These are phyloP conservation scores for Pampus argenteus DNA, from an alignment of 2,797 vertebrate genomes.

Conservation along the genomic window DNA sequence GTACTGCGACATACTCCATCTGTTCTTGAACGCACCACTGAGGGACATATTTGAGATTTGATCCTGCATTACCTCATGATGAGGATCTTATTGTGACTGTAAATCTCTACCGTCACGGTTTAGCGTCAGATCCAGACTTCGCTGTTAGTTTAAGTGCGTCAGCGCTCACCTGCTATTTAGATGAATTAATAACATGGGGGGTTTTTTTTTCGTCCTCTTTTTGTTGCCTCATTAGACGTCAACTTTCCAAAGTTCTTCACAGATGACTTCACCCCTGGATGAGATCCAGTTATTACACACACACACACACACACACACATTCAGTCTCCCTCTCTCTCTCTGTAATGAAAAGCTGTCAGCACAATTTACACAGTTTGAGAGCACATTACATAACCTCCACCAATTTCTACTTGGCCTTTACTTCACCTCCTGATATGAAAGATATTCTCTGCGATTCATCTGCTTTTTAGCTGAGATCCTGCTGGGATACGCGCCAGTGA, in stretches of 20 bases:
- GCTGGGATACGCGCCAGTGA: too few relatives aligned
- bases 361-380: constrained; percentile 9
- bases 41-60: too few relatives aligned
- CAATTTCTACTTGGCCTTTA: constrained; percentile 29
- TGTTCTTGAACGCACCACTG: too few relatives aligned
- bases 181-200: not conserved
- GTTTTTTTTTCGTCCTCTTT: constrained; percentile 20
- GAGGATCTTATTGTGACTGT: too few relatives aligned
- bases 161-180: too few relatives aligned
- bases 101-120: too few relatives aligned
- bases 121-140: not conserved
- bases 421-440: too few relatives aligned
- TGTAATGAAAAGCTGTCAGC: constrained; percentile 28
- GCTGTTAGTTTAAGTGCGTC: too few relatives aligned
- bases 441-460: too few relatives aligned
- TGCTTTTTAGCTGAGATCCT: not conserved
- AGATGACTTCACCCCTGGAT: constrained; percentile 29
- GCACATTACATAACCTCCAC: constrained; percentile 37
- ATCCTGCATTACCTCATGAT: not conserved
- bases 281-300: too few relatives aligned
- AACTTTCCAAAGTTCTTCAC: constrained; percentile 24
- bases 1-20: too few relatives aligned
- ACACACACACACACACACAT: constrained; percentile 13
- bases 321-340: too few relatives aligned
- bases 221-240: constrained; percentile 5